These are phyloP conservation scores for Potamilus streckersoni DNA, from an alignment of 1,140 invertebrate species.

Conservation along the genomic window DNA sequence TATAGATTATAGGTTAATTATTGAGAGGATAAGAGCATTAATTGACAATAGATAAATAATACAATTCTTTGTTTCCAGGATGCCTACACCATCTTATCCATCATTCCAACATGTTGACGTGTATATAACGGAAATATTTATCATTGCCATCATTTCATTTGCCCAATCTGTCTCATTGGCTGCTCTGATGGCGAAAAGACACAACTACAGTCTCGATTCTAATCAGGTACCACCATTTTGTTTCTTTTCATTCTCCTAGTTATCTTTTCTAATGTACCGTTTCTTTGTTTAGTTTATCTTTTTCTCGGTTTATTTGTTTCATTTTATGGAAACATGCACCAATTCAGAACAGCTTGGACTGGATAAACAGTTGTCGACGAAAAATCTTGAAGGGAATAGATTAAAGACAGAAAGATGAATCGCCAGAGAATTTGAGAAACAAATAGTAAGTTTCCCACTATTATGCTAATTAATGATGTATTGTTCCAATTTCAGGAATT, in stretches of 20 bases:
- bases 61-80: constrained; percentile 2
- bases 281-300: neutral
- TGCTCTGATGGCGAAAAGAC: constrained; percentile 65
- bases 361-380: neutral
- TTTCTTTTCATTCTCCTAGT: constrained; percentile 1
- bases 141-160: constrained; percentile 58
- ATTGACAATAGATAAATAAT: too few relatives aligned
- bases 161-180: constrained; percentile 63
- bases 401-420: neutral
- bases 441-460: neutral
- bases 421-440: neutral
- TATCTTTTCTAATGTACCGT: neutral
- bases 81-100: constrained; percentile 25
- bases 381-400: neutral
- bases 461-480: too few relatives aligned
- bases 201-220: constrained; percentile 65
- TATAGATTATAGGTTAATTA: too few relatives aligned
- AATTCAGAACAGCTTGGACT: neutral
- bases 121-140: constrained; percentile 39
- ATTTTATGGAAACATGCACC: neutral
- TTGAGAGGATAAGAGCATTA: too few relatives aligned
- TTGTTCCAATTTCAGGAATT: constrained; percentile 43
- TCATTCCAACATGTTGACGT: constrained; percentile 13
- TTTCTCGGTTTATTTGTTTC: neutral
- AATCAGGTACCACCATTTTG: constrained; percentile 48